phyloP scores from a whole-genome alignment of 2,113 vertebrate genomes.

The Menidia beryllina region DNA sequence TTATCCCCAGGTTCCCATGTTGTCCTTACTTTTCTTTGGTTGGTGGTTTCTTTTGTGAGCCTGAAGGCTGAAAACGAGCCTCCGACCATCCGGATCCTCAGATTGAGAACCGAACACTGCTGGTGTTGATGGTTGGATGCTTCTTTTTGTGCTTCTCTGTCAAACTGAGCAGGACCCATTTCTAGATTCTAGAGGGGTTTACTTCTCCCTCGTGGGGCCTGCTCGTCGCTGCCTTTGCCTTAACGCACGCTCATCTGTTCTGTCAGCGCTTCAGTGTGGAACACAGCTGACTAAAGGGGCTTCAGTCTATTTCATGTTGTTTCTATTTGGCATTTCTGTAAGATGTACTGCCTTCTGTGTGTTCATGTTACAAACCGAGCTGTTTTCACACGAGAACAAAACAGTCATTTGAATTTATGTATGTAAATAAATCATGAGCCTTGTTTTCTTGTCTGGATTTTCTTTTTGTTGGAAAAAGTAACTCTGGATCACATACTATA shows the following conservation, averaged over 20 bases:
- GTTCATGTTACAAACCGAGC: slow-evolving; percentile 74
- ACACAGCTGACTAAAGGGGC: slow-evolving; percentile 63
- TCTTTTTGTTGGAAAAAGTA: not conserved
- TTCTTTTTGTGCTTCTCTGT: slow-evolving; percentile 40
- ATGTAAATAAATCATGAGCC: slow-evolving; percentile 86
- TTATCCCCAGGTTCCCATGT: slow-evolving; percentile 56
- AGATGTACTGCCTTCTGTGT: slow-evolving; percentile 80
- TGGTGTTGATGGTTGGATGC: slow-evolving; percentile 19
- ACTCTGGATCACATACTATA: too few relatives aligned
- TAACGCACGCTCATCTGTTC: slow-evolving; percentile 67
- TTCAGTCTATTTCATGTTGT: slow-evolving; percentile 62
- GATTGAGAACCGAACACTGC: slow-evolving; percentile 9
- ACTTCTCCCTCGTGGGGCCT: slow-evolving; percentile 45
- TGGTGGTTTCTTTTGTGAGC: slow-evolving; percentile 28
- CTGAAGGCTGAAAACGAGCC: slow-evolving; percentile 26
- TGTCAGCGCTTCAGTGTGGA: slow-evolving; percentile 57
- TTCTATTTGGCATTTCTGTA: slow-evolving; percentile 62
- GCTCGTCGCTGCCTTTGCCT: slow-evolving; percentile 67
- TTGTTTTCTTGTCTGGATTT: slow-evolving; percentile 38
- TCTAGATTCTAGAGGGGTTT: slow-evolving; percentile 29
- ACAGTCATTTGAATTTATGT: slow-evolving; percentile 82
- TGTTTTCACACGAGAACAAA: slow-evolving; percentile 68
- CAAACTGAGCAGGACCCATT: not conserved
- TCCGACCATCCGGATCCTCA: slow-evolving; percentile 22
- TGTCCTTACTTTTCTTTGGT: slow-evolving; percentile 30